Evolutionary conservation across 2,888 invertebrate species (phyloP).

Genomic region (Taenaris catops): DNA sequence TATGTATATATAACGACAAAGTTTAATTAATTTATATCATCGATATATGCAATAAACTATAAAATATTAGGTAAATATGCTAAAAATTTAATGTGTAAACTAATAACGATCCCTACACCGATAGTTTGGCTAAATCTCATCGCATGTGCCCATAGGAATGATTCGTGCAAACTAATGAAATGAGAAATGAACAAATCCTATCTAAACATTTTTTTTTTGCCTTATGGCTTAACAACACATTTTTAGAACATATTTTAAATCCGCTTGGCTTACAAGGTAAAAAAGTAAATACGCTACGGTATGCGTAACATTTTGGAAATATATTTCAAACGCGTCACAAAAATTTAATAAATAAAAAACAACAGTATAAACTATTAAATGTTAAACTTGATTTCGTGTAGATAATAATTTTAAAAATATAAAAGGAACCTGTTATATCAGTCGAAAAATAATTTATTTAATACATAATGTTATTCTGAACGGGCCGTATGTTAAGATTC

Average conservation of each 20-base stretch:
- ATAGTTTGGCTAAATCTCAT: slow-evolving; percentile 36
- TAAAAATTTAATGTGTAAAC: no score
- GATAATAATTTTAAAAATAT: slow-evolving; percentile 21
- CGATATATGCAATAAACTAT: no score
- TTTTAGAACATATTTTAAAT: slow-evolving; percentile 2
- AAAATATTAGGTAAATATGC: no score
- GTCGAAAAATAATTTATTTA: slow-evolving; percentile 31
- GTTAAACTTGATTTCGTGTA: slow-evolving; percentile 18
- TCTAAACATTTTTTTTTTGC: slow-evolving; percentile 21
- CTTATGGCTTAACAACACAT: no score
- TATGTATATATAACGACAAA: no score
- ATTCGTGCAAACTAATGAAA: slow-evolving; percentile 82
- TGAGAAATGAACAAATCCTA: slow-evolving; percentile 46
- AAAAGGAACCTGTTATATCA: slow-evolving; percentile 30
- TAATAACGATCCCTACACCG: no score
- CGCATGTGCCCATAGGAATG: slow-evolving; percentile 74
- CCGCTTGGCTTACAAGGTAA: background rate
- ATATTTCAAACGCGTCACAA: slow-evolving; percentile 2
- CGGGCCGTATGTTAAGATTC: slow-evolving; percentile 8
- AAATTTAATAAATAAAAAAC: slow-evolving; percentile 13
- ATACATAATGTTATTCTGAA: slow-evolving; percentile 13
- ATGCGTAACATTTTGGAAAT: slow-evolving; percentile 1
- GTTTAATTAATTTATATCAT: no score
- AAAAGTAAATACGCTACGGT: background rate
- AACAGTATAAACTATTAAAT: slow-evolving; percentile 17